Conservation (phyloP, 2,113 vertebrate species). For the Paramisgurnus dabryanus region DNA sequence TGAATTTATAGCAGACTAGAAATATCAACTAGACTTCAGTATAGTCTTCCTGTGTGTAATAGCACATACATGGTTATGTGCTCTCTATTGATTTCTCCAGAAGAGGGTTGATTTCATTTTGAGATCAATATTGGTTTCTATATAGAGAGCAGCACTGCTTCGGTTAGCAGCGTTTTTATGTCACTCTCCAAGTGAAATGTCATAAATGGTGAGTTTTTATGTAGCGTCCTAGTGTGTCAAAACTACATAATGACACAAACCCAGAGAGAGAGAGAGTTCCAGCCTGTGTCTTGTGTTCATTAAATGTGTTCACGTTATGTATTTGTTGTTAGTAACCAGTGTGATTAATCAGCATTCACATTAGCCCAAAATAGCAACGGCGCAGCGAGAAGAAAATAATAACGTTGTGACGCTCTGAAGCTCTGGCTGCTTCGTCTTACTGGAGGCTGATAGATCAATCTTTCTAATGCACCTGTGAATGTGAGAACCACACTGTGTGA, state of each 20-base stretch:
- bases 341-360: constrained; percentile 4
- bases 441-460: background rate
- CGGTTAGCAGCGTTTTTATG: background rate
- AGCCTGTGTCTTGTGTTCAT: background rate
- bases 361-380: background rate
- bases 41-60: background rate
- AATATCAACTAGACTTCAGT: background rate
- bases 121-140: constrained; percentile 7
- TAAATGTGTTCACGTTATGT: background rate
- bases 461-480: background rate
- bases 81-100: constrained; percentile 17
- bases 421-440: constrained; percentile 17
- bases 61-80: background rate
- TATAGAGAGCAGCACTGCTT: background rate
- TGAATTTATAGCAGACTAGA: background rate
- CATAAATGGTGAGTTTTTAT: background rate
- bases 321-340: background rate
- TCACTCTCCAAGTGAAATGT: background rate
- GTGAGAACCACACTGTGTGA: constrained; percentile 14
- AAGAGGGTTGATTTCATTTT: background rate
- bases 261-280: background rate
- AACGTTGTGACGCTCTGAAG: background rate
- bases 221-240: background rate
- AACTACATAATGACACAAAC: background rate
- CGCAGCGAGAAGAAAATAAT: background rate